These are phyloP conservation scores for Acanthosepion lycidas DNA, from an alignment of 2,888 invertebrate species.

Conservation along the genomic window DNA sequence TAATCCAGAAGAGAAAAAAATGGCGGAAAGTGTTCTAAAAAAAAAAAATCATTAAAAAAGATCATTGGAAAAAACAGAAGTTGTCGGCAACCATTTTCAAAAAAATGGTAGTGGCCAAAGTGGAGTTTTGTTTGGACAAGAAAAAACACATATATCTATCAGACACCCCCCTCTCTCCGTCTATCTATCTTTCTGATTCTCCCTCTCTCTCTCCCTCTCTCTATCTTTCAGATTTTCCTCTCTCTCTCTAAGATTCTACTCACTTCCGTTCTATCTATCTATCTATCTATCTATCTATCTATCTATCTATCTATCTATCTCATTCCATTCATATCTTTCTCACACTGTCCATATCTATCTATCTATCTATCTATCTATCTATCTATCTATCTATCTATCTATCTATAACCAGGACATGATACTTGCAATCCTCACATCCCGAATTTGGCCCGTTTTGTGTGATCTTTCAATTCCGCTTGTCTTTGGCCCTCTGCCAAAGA, in stretches of 20 bases:
- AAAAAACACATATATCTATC: neutral
- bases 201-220: neutral
- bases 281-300: neutral
- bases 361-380: neutral
- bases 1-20: too few relatives aligned
- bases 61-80: too few relatives aligned
- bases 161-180: too few relatives aligned
- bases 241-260: too few relatives aligned
- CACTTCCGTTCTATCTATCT: too few relatives aligned
- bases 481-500: neutral
- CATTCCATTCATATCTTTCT: too few relatives aligned
- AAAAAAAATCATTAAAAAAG: too few relatives aligned
- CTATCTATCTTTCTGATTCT: neutral
- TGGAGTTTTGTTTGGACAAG: too few relatives aligned
- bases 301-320: neutral
- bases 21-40: too few relatives aligned
- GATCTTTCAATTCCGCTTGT: neutral
- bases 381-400: neutral
- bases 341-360: neutral
- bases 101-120: too few relatives aligned
- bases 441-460: neutral
- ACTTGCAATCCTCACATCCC: neutral
- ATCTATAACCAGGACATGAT: neutral
- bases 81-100: too few relatives aligned
- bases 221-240: too few relatives aligned